Conservation (phyloP, 2,113 vertebrate species). For the Pelusios castaneus region DNA sequence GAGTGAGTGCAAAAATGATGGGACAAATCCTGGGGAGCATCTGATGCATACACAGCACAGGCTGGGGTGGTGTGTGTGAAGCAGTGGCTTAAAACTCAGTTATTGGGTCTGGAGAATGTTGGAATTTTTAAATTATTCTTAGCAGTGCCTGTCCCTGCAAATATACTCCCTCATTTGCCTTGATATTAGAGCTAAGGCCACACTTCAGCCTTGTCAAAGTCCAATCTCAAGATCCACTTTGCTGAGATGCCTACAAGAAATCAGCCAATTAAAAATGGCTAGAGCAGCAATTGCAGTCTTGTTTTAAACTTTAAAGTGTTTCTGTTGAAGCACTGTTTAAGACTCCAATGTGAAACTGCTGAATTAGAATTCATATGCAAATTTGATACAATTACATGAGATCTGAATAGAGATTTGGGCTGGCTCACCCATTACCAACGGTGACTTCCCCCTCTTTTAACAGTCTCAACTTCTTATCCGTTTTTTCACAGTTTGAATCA, state of each 20-base stretch:
- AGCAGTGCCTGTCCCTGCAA: not conserved
- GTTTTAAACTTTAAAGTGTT: too few relatives aligned
- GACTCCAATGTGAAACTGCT: too few relatives aligned
- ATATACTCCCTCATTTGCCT: not conserved
- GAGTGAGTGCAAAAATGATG: not conserved
- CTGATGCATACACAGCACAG: not conserved
- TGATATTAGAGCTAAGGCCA: not conserved
- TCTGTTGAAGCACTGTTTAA: too few relatives aligned
- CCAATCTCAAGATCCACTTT: not conserved
- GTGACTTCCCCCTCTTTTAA: too few relatives aligned
- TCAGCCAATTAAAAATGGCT: not conserved
- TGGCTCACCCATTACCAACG: too few relatives aligned
- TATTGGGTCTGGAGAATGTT: not conserved
- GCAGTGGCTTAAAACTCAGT: not conserved
- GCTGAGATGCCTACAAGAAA: not conserved
- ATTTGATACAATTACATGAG: too few relatives aligned
- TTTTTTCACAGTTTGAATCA: too few relatives aligned
- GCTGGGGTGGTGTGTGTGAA: not conserved
- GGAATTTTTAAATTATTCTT: not conserved
- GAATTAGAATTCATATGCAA: too few relatives aligned
- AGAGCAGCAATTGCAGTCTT: not conserved
- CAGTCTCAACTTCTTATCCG: too few relatives aligned
- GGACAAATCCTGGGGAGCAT: not conserved
- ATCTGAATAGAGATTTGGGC: too few relatives aligned
- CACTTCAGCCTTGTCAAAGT: constrained; percentile 1